Conservation (phyloP, 2,113 vertebrate genomes). For the Nothobranchius furzeri region DNA sequence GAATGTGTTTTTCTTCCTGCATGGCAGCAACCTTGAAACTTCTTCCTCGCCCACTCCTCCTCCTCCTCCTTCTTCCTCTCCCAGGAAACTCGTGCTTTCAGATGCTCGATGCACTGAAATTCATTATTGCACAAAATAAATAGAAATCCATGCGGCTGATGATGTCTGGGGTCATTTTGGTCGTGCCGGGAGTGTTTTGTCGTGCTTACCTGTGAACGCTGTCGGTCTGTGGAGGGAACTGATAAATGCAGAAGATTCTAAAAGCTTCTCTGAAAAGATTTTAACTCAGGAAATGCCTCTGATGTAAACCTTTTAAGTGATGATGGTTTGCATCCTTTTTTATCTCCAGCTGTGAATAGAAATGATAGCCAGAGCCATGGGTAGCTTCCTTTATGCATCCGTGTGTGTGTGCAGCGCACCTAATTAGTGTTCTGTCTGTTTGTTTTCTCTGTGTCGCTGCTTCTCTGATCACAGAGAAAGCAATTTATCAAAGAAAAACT, state of each 20-base stretch:
- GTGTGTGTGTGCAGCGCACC: conserved; percentile 15
- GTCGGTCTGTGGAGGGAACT: conserved; percentile 17
- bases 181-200: conserved; percentile 44
- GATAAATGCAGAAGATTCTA: not conserved
- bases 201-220: conserved; percentile 45
- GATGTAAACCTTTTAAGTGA: conserved; percentile 14
- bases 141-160: conserved; percentile 3
- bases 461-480: conserved; percentile 59
- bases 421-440: conserved; percentile 71
- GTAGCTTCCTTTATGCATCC: conserved; percentile 36
- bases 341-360: conserved; percentile 42
- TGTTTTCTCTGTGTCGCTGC: conserved; percentile 57
- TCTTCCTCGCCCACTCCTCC: conserved; percentile 39
- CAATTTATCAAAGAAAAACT: conserved; percentile 75
- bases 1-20: conserved; percentile 26
- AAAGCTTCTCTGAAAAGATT: conserved; percentile 1
- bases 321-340: conserved; percentile 19
- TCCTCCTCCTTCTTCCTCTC: conserved; percentile 7
- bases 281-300: not conserved
- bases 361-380: conserved; percentile 36
- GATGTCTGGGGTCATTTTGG: conserved; percentile 45
- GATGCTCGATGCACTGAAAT: conserved; percentile 44
- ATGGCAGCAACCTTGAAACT: conserved; percentile 55
- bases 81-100: conserved; percentile 60
- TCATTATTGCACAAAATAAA: conserved; percentile 38